Percentiles rank a stretch among this genome's conserved stretches.
phyloP scores from a whole-genome alignment of 2,888 invertebrate species.

The Dasypolia templi region DNA sequence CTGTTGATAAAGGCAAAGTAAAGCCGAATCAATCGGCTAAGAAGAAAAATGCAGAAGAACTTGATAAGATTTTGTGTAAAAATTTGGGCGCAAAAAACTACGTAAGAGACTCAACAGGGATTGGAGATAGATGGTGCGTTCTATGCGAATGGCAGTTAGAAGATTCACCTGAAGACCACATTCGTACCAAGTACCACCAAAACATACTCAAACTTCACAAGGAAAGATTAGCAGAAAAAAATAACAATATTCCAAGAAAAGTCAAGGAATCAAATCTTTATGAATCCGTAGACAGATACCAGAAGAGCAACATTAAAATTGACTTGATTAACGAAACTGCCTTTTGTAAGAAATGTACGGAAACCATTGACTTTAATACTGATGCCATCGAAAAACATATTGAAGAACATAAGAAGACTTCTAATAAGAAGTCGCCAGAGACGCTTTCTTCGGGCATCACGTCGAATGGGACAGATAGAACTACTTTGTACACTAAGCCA shows the following conservation, averaged over 20 bases:
- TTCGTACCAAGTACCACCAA: conserved; percentile 37
- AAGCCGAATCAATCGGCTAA: background rate
- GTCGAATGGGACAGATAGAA: conserved; percentile 33
- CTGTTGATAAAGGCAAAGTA: conserved; percentile 25
- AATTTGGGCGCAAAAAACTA: conserved; percentile 37
- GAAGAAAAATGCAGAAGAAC: conserved; percentile 18
- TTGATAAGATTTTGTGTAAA: conserved; percentile 48
- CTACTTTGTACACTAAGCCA: conserved; percentile 45
- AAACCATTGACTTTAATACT: no score
- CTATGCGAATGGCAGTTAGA: conserved; percentile 32
- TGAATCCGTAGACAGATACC: no score
- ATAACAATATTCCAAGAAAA: background rate
- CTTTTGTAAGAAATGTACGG: no score
- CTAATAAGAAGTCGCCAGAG: conserved; percentile 11
- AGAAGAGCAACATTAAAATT: no score
- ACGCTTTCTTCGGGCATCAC: conserved; percentile 34
- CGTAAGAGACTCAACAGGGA: background rate
- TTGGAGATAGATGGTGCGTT: conserved; percentile 17
- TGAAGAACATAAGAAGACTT: conserved; percentile 27
- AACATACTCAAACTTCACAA: conserved; percentile 30
- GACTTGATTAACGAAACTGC: no score
- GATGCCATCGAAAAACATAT: no score
- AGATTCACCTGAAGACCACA: conserved; percentile 1
- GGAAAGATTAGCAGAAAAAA: conserved; percentile 19
- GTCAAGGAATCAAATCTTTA: conserved; percentile 2